A percentile compares a stretch with the other conserved stretches of the same genome.
Conservation (phyloP, 2,113 vertebrate species). For the Elaphurus davidianus region DNA sequence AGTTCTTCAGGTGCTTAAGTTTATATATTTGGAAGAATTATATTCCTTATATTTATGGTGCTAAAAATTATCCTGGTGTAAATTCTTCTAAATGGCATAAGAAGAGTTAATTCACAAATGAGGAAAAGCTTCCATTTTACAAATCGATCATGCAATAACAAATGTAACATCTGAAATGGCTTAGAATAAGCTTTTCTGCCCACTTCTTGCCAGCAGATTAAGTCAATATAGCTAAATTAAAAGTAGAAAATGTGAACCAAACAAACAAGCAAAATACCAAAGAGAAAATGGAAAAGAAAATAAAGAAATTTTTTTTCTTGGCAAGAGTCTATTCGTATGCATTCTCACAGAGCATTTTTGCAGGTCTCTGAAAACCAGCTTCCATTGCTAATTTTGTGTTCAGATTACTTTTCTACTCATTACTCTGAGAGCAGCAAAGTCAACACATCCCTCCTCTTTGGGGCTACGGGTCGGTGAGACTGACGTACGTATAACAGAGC, state of each 20-base stretch:
- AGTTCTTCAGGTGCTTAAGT: background rate
- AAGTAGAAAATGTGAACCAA: background rate
- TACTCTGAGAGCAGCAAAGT: background rate
- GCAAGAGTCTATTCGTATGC: background rate
- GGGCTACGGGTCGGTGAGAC: background rate
- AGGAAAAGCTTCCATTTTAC: background rate
- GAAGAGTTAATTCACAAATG: background rate
- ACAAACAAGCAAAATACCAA: background rate
- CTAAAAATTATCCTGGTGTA: background rate
- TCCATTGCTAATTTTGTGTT: background rate
- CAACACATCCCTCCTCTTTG: background rate
- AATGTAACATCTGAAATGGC: background rate
- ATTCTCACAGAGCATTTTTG: background rate
- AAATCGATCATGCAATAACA: background rate
- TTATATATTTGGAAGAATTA: background rate
- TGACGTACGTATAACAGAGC: background rate
- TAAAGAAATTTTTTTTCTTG: background rate
- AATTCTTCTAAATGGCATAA: background rate
- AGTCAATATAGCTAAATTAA: background rate
- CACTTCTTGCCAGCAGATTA: background rate
- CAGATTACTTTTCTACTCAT: background rate
- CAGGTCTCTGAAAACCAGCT: background rate
- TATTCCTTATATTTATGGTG: background rate
- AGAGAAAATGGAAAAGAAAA: background rate
- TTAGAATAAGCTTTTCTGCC: background rate